A percentile compares a stretch with the other conserved stretches of the same genome.
Evolutionary conservation across 2,797 vertebrate genomes (phyloP).

Genomic region (Typhlichthys subterraneus): DNA sequence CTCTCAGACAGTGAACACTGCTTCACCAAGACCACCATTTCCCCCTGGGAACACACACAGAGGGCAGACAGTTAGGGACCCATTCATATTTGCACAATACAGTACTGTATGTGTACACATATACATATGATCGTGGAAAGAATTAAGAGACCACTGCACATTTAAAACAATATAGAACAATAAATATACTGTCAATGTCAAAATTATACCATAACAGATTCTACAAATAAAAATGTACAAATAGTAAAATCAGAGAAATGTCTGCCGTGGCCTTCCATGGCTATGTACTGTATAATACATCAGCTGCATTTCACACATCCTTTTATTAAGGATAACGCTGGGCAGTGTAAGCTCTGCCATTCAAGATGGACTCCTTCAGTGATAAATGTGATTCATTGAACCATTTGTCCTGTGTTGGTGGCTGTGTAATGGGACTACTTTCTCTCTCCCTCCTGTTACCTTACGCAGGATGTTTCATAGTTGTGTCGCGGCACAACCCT

Average conservation of each 20-base stretch:
- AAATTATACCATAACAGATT: no score
- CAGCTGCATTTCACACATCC: no score
- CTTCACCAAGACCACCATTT: slow-evolving; percentile 69
- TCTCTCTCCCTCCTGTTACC: slow-evolving; percentile 17
- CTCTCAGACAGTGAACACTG: slow-evolving; percentile 77
- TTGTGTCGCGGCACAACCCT: slow-evolving; percentile 10
- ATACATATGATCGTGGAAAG: background rate
- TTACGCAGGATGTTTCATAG: slow-evolving; percentile 6
- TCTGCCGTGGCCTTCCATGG: no score
- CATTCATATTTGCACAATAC: background rate
- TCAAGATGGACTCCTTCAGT: background rate
- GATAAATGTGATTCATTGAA: slow-evolving; percentile 14
- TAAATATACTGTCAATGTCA: no score
- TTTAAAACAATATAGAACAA: no score
- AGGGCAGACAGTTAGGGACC: background rate
- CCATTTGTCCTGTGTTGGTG: slow-evolving; percentile 5
- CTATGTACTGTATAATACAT: background rate
- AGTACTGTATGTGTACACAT: background rate
- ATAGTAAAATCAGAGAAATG: no score
- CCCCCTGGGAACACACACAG: slow-evolving; percentile 55
- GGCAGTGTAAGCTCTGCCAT: background rate
- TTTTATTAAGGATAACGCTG: no score
- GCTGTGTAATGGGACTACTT: slow-evolving; percentile 9
- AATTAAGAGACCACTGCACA: no score
- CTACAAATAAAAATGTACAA: no score